These are phyloP conservation scores for Lepilemur ruficaudatus DNA, from an alignment of 2,797 vertebrate genomes.

Conservation along the genomic window DNA sequence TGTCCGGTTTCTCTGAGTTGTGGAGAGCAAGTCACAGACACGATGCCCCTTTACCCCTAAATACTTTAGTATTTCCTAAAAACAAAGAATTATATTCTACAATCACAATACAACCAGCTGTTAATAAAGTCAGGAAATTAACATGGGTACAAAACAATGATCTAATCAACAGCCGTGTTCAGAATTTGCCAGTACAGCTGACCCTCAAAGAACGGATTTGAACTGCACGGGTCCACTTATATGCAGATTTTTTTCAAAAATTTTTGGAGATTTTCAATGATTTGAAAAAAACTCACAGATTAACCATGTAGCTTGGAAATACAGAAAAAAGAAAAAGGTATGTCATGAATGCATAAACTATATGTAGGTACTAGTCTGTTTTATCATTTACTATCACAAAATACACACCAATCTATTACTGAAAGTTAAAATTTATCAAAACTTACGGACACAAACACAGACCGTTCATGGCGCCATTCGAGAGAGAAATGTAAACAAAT, in stretches of 20 bases:
- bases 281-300: neutral
- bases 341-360: neutral
- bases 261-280: neutral
- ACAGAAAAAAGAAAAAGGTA: neutral
- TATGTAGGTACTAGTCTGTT: neutral
- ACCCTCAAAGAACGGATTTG: neutral
- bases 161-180: neutral
- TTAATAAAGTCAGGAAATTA: neutral
- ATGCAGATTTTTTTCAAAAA: neutral
- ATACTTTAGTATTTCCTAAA: neutral
- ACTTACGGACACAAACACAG: neutral
- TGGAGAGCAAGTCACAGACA: neutral
- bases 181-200: too few species aligned
- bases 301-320: neutral
- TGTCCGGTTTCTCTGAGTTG: neutral
- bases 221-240: neutral
- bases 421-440: neutral
- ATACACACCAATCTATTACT: neutral
- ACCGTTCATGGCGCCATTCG: neutral
- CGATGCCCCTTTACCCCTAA: neutral
- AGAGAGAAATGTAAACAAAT: neutral
- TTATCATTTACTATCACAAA: neutral
- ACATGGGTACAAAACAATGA: rapidly evolving
- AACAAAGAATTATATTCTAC: neutral
- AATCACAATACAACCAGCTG: neutral